A percentile compares a stretch with the other conserved stretches of the same genome.
Evolutionary conservation across 2,797 vertebrate genomes (phyloP).

Genomic region (Mus spretus): DNA sequence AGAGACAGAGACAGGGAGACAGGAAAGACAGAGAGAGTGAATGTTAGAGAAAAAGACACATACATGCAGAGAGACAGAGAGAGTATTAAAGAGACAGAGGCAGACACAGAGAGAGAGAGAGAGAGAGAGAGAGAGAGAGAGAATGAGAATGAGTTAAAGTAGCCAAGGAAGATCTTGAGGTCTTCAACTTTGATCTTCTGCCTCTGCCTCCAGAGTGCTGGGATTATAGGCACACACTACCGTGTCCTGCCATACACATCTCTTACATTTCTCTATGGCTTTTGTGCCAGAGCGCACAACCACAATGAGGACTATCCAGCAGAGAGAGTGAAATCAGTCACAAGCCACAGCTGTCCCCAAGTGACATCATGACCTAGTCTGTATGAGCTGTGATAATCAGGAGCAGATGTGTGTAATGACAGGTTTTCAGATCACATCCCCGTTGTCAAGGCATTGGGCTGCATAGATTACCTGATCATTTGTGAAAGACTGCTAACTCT

Average conservation of each 20-base stretch:
- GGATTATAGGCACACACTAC: background rate
- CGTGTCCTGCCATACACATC: too few species aligned
- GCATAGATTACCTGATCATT: background rate
- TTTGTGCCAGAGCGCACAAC: too few species aligned
- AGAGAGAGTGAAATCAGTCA: background rate
- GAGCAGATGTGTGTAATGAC: background rate
- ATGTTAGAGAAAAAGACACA: too few species aligned
- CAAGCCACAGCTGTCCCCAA: background rate
- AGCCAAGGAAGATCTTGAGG: background rate
- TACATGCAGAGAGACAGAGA: background rate
- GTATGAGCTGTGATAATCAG: background rate
- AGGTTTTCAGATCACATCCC: background rate
- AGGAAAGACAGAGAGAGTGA: background rate
- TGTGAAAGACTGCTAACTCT: background rate
- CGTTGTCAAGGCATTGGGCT: background rate
- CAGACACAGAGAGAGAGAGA: background rate
- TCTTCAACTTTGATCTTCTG: background rate
- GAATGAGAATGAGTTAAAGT: background rate
- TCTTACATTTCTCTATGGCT: background rate
- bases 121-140: background rate
- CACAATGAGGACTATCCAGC: background rate
- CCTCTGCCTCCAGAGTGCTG: background rate
- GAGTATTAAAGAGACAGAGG: background rate
- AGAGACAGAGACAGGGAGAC: too few species aligned
- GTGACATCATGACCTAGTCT: background rate